These are phyloP conservation scores for Dasysyrphus albostriatus DNA, from an alignment of 2,888 invertebrate species.

Conservation along the genomic window DNA sequence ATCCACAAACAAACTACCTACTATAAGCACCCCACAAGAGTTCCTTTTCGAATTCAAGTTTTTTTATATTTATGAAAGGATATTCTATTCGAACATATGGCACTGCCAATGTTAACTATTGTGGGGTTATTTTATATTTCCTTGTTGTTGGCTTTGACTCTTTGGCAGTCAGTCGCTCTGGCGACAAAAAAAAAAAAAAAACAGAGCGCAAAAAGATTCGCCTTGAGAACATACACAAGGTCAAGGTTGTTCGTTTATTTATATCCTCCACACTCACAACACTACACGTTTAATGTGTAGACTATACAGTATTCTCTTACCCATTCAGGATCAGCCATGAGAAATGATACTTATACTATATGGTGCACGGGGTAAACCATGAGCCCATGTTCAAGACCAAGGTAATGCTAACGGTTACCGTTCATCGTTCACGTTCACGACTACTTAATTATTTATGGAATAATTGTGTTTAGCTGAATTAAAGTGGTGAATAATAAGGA, in stretches of 20 bases:
- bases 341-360: constrained; percentile 23
- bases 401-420: constrained; percentile 13
- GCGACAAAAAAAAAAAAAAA: constrained; percentile 23
- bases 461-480: constrained; percentile 50
- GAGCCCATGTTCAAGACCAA: constrained; percentile 22
- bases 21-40: not conserved
- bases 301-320: constrained; percentile 18
- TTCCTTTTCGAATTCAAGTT: constrained; percentile 5
- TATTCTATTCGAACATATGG: constrained; percentile 24
- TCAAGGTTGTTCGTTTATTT: constrained; percentile 67
- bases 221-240: constrained; percentile 59
- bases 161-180: constrained; percentile 51
- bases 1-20: not conserved
- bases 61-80: constrained; percentile 22
- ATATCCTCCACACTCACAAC: constrained; percentile 3
- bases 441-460: constrained; percentile 67
- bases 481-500: constrained; percentile 37
- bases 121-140: constrained; percentile 19
- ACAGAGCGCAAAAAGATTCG: constrained; percentile 24
- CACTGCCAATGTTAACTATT: constrained; percentile 25
- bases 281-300: not conserved
- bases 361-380: constrained; percentile 1
- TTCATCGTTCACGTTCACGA: constrained; percentile 33
- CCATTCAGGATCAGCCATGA: constrained; percentile 15
- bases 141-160: constrained; percentile 45